These are phyloP conservation scores for Pogonomyrmex barbatus DNA, from an alignment of 1,140 invertebrate genomes.

Conservation along the genomic window DNA sequence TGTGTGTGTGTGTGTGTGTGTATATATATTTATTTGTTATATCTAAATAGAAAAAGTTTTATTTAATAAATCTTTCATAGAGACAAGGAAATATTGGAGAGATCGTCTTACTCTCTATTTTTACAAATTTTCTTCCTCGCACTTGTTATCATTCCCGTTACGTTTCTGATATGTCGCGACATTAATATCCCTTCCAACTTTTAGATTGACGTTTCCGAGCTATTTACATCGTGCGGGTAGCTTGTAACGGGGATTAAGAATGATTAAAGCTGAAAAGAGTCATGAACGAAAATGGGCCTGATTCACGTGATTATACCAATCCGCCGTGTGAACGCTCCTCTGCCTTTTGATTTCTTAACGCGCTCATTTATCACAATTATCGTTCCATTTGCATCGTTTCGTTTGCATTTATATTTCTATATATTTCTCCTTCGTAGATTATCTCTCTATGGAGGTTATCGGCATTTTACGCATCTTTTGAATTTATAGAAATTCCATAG, in stretches of 20 bases:
- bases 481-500: not conserved
- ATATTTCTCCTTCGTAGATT: constrained; percentile 7
- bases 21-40: not conserved
- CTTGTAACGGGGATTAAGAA: constrained; percentile 69
- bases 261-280: constrained; percentile 75
- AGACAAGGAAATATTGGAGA: not conserved
- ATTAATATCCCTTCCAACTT: constrained; percentile 73
- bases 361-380: constrained; percentile 70
- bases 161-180: constrained; percentile 26
- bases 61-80: not conserved
- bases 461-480: not conserved
- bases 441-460: not conserved
- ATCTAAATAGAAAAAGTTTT: not conserved
- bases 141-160: constrained; percentile 47
- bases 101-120: not conserved
- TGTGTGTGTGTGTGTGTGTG: too few species aligned
- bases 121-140: constrained; percentile 15
- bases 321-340: constrained; percentile 64
- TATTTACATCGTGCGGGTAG: constrained; percentile 75
- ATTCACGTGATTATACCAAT: constrained; percentile 68
- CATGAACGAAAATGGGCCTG: constrained; percentile 72
- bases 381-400: constrained; percentile 23
- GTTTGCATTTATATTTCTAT: constrained; percentile 35
- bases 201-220: constrained; percentile 76
- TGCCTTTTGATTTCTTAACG: constrained; percentile 67